Conservation (phyloP, 1,140 invertebrate genomes). For the Antheraea pernyi region DNA sequence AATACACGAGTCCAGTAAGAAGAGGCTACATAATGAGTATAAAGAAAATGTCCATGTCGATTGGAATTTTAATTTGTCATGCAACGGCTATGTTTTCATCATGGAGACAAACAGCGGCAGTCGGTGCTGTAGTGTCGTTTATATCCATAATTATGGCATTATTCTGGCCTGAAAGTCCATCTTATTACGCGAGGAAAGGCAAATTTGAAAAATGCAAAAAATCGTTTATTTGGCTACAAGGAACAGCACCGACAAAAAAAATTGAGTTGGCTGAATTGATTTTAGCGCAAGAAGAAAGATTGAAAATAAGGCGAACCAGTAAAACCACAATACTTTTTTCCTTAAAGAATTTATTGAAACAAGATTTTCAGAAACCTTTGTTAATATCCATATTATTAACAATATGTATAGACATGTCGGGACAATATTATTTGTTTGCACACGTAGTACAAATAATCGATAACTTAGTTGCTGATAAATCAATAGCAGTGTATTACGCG, state of each 20-base stretch:
- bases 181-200: constrained; percentile 38
- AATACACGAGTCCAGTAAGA: constrained; percentile 31
- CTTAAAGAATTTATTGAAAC: constrained; percentile 16
- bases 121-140: constrained; percentile 22
- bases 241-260: constrained; percentile 21
- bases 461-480: constrained; percentile 34
- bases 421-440: constrained; percentile 37
- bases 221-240: constrained; percentile 32
- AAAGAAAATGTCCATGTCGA: constrained; percentile 30
- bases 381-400: constrained; percentile 33
- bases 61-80: constrained; percentile 38
- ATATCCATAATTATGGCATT: constrained; percentile 30
- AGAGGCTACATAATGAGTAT: constrained; percentile 40
- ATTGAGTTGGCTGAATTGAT: constrained; percentile 31
- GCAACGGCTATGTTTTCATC: constrained; percentile 25
- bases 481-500: constrained; percentile 39
- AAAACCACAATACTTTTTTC: not conserved
- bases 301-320: not conserved
- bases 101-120: constrained; percentile 39
- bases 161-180: constrained; percentile 46
- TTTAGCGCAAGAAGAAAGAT: constrained; percentile 15
- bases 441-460: constrained; percentile 44
- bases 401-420: constrained; percentile 37
- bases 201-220: constrained; percentile 31
- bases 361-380: constrained; percentile 40